phyloP scores from a whole-genome alignment of 2,888 invertebrate species.

The Drosophila koepferae region DNA sequence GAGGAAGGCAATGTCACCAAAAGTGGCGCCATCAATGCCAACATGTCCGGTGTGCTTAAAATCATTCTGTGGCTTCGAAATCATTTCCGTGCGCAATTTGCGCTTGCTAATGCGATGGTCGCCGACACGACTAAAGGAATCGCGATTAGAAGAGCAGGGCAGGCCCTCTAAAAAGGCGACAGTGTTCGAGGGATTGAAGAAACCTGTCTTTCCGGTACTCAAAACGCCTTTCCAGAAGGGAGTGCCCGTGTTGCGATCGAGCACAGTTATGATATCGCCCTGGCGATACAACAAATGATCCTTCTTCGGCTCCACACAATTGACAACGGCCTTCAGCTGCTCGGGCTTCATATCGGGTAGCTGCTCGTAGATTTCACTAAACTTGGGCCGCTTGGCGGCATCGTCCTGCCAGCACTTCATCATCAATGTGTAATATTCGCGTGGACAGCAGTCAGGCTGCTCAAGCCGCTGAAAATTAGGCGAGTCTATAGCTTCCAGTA shows the following conservation, averaged over 20 bases:
- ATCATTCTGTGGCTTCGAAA: conserved; percentile 98
- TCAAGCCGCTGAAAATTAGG: conserved; percentile 96
- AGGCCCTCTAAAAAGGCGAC: conserved; percentile 92
- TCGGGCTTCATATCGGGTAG: conserved; percentile 95
- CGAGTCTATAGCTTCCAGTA: conserved; percentile 97
- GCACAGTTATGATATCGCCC: conserved; percentile 96
- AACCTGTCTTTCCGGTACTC: conserved; percentile 95
- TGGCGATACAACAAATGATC: conserved; percentile 93
- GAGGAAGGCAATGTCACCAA: conserved; percentile 94
- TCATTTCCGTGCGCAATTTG: conserved; percentile 95
- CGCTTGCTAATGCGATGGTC: conserved; percentile 87
- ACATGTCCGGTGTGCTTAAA: conserved; percentile 98
- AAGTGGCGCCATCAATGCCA: conserved; percentile 98
- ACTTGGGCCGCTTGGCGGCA: conserved; percentile 94
- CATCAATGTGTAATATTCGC: conserved; percentile 96
- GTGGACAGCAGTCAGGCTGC: conserved; percentile 97
- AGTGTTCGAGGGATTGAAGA: conserved; percentile 95
- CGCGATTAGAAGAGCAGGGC: conserved; percentile 85
- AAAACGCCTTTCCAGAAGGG: conserved; percentile 96
- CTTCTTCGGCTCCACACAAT: conserved; percentile 86
- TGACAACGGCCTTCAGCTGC: conserved; percentile 93
- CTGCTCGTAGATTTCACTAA: conserved; percentile 92
- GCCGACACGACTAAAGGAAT: conserved; percentile 87
- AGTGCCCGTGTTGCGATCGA: conserved; percentile 91
- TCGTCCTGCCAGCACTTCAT: conserved; percentile 98